Evolutionary conservation across 2,888 invertebrate genomes (phyloP).

Genomic region (Polydrusus cervinus): DNA sequence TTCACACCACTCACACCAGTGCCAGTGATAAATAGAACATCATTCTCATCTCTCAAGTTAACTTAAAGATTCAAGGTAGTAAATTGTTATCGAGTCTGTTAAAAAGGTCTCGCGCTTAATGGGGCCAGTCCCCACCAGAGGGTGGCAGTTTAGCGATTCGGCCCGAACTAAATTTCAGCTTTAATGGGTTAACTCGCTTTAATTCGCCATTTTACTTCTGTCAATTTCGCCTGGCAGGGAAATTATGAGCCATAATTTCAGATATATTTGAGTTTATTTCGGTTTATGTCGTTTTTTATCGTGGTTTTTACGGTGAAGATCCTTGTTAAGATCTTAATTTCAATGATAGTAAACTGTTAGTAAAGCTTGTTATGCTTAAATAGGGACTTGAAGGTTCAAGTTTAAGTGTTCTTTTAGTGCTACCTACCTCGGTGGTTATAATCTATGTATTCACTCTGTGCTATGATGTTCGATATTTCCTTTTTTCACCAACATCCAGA

Average conservation of each 20-base stretch:
- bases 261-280: constrained; percentile 33
- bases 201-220: constrained; percentile 45
- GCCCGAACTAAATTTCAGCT: constrained; percentile 35
- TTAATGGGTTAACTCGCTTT: constrained; percentile 45
- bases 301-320: constrained; percentile 29
- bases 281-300: constrained; percentile 41
- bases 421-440: too few species aligned
- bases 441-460: too few species aligned
- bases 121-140: constrained; percentile 1
- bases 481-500: too few species aligned
- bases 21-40: constrained; percentile 5
- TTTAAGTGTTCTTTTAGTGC: too few species aligned
- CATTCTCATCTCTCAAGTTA: constrained; percentile 10
- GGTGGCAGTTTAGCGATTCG: constrained; percentile 38
- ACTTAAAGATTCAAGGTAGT: constrained; percentile 29
- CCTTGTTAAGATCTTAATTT: constrained; percentile 45
- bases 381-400: too few species aligned
- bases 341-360: constrained; percentile 31
- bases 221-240: constrained; percentile 35
- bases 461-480: too few species aligned
- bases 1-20: too few species aligned
- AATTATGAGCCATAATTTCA: constrained; percentile 39
- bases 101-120: constrained; percentile 15
- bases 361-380: not conserved
- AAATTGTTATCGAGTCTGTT: constrained; percentile 34